These are phyloP conservation scores for Brachionus rubens DNA, from an alignment of 1,140 invertebrate species.

Conservation along the genomic window DNA sequence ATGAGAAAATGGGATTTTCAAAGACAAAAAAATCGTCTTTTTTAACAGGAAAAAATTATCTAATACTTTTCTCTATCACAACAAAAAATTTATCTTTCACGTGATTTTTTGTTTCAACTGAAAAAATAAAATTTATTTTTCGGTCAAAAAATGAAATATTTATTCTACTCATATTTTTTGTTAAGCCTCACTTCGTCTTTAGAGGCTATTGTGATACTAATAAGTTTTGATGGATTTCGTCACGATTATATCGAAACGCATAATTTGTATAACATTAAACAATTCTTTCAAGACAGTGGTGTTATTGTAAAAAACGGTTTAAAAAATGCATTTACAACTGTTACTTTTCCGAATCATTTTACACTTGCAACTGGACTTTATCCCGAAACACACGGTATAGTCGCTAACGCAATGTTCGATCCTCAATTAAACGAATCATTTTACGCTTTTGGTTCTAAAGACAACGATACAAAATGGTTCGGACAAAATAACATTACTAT, in stretches of 20 bases:
- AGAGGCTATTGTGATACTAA: too few relatives aligned
- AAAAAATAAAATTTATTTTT: too few relatives aligned
- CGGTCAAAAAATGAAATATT: too few relatives aligned
- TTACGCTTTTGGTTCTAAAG: constrained; percentile 49
- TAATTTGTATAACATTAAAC: constrained; percentile 53
- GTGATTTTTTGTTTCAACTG: too few relatives aligned
- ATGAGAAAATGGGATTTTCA: too few relatives aligned
- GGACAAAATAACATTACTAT: constrained; percentile 49
- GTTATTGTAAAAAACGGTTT: constrained; percentile 48
- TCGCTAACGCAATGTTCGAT: constrained; percentile 69
- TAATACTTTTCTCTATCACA: too few relatives aligned
- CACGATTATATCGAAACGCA: constrained; percentile 56
- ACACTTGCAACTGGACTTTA: constrained; percentile 73
- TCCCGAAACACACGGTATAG: constrained; percentile 71
- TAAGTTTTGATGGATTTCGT: constrained; percentile 61
- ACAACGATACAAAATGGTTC: constrained; percentile 54
- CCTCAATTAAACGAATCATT: constrained; percentile 60
- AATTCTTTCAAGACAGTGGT: constrained; percentile 53
- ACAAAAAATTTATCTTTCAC: too few relatives aligned
- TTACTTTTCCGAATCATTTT: constrained; percentile 77
- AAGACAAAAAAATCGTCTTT: too few relatives aligned
- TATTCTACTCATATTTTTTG: background rate
- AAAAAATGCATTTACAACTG: constrained; percentile 68
- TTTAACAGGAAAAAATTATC: too few relatives aligned
- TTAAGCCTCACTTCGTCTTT: too few relatives aligned